Base-by-base conservation (phyloP, 2,113 vertebrate species). In the Calypte anna region DNA sequence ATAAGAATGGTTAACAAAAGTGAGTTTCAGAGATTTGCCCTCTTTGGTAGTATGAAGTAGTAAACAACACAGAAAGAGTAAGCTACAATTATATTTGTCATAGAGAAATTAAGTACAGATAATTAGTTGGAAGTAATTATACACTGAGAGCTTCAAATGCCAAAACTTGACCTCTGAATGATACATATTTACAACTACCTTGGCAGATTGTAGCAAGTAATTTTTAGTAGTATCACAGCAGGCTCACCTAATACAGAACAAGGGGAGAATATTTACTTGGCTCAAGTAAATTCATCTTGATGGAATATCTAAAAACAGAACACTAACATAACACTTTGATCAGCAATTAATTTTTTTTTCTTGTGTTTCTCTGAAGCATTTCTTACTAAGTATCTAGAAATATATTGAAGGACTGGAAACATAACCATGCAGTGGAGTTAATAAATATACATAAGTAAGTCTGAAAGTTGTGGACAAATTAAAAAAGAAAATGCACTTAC, bases 401-500 rank as follows among this genome's bases (percentile, higher is more conserved):
- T 90, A 72, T 1, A 87, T 43, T 1, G 7, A 61, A 80, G 6
- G 30, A 86, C 62, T 88, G 46, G 40, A 94, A 95, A 75, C 13
- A 69, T 11, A 83, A 88, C 23, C 54, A 90, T 79, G 25, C 12
- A 54, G 30, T 43, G 4, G 2, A 68, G 28, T 6, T 51, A 22
- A 43, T 44, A 70, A 74, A 59, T 28, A 51, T 1, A 3, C 8
- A 66, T 33, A 21, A 57, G 0, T 19, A 57, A 61, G 9, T 62
- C 30, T 54, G 15, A 86, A 63, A 90, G 38, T 55, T 24, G 58
- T 6, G 3, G 10, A 59, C 22, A 21, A 69, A 19, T 20, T 15
- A 40, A 1, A 72, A 82, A 87, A 82, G 86, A 79, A 14, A 43
- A 38, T 75, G 54, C 94, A 98, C 99, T 98, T 97, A 99, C 99